phyloP scores from a whole-genome alignment of 2,888 invertebrate species.

The Drosophila nr. perissopoda region DNA sequence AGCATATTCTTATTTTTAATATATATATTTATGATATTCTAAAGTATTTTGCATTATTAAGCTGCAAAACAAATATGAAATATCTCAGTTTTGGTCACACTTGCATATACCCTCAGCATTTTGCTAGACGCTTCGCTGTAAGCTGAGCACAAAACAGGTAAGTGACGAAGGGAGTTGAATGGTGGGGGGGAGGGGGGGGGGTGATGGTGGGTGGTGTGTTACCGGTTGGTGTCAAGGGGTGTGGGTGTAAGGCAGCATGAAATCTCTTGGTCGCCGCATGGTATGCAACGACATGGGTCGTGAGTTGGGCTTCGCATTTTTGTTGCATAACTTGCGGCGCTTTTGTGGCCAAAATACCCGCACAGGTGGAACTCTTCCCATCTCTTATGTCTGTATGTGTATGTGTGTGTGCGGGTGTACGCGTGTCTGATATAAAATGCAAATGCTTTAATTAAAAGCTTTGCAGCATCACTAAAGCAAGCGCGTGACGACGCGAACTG shows the following conservation, averaged over 20 bases:
- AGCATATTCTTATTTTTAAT: background rate
- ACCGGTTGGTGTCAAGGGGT: too few species aligned
- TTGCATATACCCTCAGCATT: background rate
- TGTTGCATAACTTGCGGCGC: conserved; percentile 79
- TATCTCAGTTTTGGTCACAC: background rate
- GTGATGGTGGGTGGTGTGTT: background rate
- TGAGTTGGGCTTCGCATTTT: conserved; percentile 31
- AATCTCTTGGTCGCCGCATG: conserved; percentile 46
- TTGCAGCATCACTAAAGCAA: conserved; percentile 71
- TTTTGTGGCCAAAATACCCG: conserved; percentile 65
- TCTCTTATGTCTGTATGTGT: background rate
- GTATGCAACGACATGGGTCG: conserved; percentile 41
- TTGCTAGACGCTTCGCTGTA: background rate
- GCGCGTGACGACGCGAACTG: conserved; percentile 26
- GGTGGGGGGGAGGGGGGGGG: background rate
- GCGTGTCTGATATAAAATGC: conserved; percentile 73
- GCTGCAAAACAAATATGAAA: background rate
- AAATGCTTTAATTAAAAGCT: conserved; percentile 81
- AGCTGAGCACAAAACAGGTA: background rate
- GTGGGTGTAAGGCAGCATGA: conserved; percentile 22
- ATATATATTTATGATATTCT: background rate
- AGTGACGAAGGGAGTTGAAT: background rate
- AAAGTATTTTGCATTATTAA: background rate
- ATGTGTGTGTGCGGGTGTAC: conserved; percentile 11
- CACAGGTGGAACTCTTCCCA: conserved; percentile 44